Evolutionary conservation across 2,797 vertebrate species (phyloP), one percentile per base, ranked within the genome.

Genomic region (Thripadectes ignobilis): DNA sequence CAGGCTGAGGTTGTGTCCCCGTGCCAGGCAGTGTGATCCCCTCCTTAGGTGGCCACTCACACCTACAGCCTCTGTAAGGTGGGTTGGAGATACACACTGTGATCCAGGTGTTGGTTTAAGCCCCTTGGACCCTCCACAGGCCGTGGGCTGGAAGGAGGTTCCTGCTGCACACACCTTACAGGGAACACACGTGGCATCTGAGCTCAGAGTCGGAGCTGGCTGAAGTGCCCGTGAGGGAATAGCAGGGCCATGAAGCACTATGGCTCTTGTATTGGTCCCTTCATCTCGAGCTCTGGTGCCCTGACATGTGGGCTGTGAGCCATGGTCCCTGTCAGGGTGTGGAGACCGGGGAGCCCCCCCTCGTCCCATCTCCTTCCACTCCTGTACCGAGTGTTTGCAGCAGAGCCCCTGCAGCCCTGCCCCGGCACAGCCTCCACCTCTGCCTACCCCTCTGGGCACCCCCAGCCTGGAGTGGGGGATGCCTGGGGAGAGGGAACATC

Each of bases 101-200:
- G 51, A 13, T 26, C 12, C 48, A 14, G 59, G 43, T 1, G 57
- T 34, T 1, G 3, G 20, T n/a, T 29, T 21, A 5, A 13, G 63
- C 52, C 3, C 63, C 0, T 2, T 26, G 43, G 29, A 22, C 27
- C 36, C 38, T 57, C 14, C 14, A 0, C 26, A 14, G 39, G 14
- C 5, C 1, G 0, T 2, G 2, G 10, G 23, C 1, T 32, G 18
- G 12, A 8, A 12, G 4, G 13, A 55, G 46, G 59, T n/a, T 82
- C 34, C 51, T 45, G 43, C 76, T 49, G 61, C 13, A 0, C 17
- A 1, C 54, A 5, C 23, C 5, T 30, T 13, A 1, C n/a, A 20
- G 73, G 11, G 49, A 51, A 4, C 26, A 6, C 22, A 3, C 1
- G 14, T 4, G 5, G 67, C 32, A 2, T 34, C 32, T 21, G 67